Conservation (phyloP, 2,797 vertebrate species). For the Halcyon badia region DNA sequence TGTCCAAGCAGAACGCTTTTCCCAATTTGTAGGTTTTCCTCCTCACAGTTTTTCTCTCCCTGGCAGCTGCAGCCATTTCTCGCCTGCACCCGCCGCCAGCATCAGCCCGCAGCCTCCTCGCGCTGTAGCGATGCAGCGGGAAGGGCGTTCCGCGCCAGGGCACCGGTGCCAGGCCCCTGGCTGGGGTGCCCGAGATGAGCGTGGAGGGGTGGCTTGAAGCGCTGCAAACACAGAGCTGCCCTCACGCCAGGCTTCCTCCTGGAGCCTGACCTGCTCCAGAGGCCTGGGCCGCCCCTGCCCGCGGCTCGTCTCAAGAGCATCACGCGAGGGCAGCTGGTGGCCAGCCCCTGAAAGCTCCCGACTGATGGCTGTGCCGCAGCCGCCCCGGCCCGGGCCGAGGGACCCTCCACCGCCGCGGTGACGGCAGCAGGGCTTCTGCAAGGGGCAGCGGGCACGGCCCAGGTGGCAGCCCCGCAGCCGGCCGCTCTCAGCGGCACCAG, state of each 20-base stretch:
- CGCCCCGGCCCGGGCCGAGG: too few species aligned
- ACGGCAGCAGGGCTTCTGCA: not conserved
- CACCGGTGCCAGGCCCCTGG: not conserved
- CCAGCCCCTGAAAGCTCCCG: not conserved
- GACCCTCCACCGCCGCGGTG: too few species aligned
- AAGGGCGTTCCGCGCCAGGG: fast-evolving
- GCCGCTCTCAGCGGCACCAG: not conserved
- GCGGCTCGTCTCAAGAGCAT: not conserved
- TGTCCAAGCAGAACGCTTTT: slow-evolving; percentile 54
- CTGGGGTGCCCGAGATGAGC: not conserved
- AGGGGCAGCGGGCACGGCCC: not conserved
- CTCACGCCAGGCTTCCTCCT: not conserved
- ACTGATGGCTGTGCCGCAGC: too few species aligned
- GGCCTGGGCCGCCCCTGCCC: not conserved
- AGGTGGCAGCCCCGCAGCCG: not conserved
- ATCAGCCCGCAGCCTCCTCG: not conserved
- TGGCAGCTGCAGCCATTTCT: not conserved
- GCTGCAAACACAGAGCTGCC: not conserved
- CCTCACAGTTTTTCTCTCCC: not conserved
- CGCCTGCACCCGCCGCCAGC: not conserved
- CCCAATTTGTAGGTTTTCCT: slow-evolving; percentile 27
- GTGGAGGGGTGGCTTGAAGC: not conserved
- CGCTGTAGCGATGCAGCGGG: not conserved
- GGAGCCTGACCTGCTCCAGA: not conserved
- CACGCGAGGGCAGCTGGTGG: not conserved